Evolutionary conservation across 2,888 invertebrate species (phyloP), one percentile per base, ranked within the genome.

Genomic region (Anagyrus pseudococci): DNA sequence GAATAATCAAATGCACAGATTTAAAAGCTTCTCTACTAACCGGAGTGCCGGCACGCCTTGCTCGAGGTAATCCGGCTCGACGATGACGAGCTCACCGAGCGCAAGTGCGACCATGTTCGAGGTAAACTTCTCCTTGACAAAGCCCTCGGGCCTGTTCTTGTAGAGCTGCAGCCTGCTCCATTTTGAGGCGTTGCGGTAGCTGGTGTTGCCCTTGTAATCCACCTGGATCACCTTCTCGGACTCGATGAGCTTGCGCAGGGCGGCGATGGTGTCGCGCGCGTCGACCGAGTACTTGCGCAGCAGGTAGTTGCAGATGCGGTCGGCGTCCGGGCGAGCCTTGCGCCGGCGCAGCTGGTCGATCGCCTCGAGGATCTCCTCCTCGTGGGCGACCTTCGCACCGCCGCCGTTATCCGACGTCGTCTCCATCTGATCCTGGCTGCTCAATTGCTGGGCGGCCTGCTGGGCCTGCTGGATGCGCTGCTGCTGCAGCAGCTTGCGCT

Each of bases 191-290:
- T 92, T 92, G 73, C 93, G 85, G 78, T 93, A 93, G 83, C 92
- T 92, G 70, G 89, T 90, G 82, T 88, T 91, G 73, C 93, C 93
- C 82, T 93, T 94, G 80, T 93, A 93, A 76, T 92, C 91, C 29
- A 93, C 93, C 85, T 91, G 91, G 69, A 89, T 86, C 58, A 93
- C 89, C 72, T 88, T 86, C 77, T 89, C 90, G 64, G 87, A 87
- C 71, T 89, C 89, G 15, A 92, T 87, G 73, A 93, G 87, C 78
- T 87, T 86, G 77, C 90, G 89, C 40, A 93, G 84, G 80, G 90
- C 90, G 64, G 87, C 84, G 75, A 87, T 88, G 19, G 89, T 88
- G 69, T 89, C 91, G 68, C 84, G 84, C 49, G 87, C 86, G 74
- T 87, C 85, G 62, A 92, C 86, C 73, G 89, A 88, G 77, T 89